Evolutionary conservation across 2,888 invertebrate genomes (phyloP).

Genomic region (Netelia melanura): DNA sequence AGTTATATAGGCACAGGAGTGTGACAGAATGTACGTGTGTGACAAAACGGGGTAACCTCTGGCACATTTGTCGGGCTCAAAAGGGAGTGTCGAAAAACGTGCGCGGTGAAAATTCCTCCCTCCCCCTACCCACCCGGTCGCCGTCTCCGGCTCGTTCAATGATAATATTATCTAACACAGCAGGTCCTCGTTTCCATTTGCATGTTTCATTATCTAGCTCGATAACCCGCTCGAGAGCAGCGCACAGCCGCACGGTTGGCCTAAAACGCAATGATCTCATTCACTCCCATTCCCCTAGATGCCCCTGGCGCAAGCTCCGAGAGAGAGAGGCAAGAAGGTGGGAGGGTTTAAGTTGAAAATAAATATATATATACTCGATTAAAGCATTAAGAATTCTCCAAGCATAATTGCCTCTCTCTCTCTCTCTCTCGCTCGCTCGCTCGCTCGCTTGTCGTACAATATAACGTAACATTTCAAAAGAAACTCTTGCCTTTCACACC

Average conservation of each 20-base stretch:
- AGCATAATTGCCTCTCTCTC: constrained; percentile 34
- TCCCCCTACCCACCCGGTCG: constrained; percentile 69
- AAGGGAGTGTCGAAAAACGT: constrained; percentile 70
- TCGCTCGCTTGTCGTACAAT: constrained; percentile 1
- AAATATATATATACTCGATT: constrained; percentile 13
- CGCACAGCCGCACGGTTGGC: not conserved
- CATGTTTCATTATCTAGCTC: constrained; percentile 80
- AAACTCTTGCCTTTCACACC: constrained; percentile 52
- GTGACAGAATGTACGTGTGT: not conserved
- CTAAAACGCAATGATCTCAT: constrained; percentile 31
- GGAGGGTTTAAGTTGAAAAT: constrained; percentile 24
- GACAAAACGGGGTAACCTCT: constrained; percentile 27
- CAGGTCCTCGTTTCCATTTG: constrained; percentile 80
- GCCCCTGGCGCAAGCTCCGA: not conserved
- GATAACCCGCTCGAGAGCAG: constrained; percentile 77
- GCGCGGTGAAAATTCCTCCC: constrained; percentile 65
- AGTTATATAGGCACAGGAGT: constrained; percentile 29
- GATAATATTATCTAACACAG: constrained; percentile 82
- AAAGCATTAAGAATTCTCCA: constrained; percentile 42
- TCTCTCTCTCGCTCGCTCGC: not conserved
- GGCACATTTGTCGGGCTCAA: constrained; percentile 27
- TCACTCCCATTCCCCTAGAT: not conserved
- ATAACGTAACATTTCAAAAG: constrained; percentile 21
- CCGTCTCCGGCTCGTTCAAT: constrained; percentile 74
- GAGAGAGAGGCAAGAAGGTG: not conserved